Evolutionary conservation across 2,113 vertebrate species (phyloP), one percentile per base, ranked within the genome.

Genomic region (Lagenorhynchus albirostris): DNA sequence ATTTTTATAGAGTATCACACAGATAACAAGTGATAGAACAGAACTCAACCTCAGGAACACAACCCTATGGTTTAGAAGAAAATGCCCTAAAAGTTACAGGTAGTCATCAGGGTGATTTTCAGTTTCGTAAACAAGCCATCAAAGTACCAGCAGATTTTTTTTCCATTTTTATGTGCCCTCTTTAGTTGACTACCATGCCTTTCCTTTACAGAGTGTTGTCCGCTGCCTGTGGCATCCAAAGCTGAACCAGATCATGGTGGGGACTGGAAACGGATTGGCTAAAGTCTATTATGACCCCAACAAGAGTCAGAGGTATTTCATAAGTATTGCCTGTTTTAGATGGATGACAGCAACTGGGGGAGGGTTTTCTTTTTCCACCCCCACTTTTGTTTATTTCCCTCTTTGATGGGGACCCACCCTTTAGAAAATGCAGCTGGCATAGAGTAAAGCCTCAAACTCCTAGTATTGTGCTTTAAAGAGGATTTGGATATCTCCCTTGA

Each of bases 161-260:
- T 53, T 2, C 47, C n/a, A 3, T 63, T 68, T 87, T 79, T 60
- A 11, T 84, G 70, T 79, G 29, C 12, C n/a, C 23, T 84, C 47
- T 87, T 71, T 55, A 50, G 26, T 74, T 91, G 68, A 87, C 91
- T 8, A 60, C 63, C 55, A 5, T 95, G 21, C 91, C 73, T 60
- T 87, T 98, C 44, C 96, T 67, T 99, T 99, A 76, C 98, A 99
- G 99, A 99, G 99, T 53, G 99, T 99, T n/a, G 99, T 99, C 55
- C 99, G 99, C 98, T 99, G 99, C 91, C 98, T 99, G 95, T 99
- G 99, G 99, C 99, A 99, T 98, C 99, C 99, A 17, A 99, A 99
- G 98, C 98, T 99, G 91, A 99, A 99, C 97, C 99, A 99, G 98
- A 99, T 99, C 96, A 99, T 99, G 99, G 99, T 99, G 97, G 99